Base-by-base conservation (phyloP, 2,797 vertebrate genomes). In the Craterocephalus amniculus region DNA sequence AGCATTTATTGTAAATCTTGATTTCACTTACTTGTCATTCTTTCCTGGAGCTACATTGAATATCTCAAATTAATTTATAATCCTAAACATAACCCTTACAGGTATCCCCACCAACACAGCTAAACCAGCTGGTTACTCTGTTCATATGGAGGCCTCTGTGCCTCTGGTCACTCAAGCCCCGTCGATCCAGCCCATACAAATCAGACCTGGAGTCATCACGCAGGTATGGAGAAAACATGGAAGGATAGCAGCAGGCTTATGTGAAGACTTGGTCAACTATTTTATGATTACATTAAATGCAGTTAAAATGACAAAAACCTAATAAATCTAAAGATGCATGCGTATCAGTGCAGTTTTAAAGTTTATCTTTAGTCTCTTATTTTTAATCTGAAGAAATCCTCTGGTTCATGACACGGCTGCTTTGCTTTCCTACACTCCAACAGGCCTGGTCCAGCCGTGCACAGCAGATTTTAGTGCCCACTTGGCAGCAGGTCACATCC, bases 101-200 rank as follows among this genome's bases (percentile, higher is more conserved):
- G 97, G 97, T 91, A 95, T 99, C 89, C 95, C 96, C 78, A 88
- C 95, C 68, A 96, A 95, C 69, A 95, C 95, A 62, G 94, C 95
- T 40, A 99, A 99, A 89, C 95, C 95, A 60, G 81, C 94, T 64
- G 95, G 94, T 86, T 99, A 96, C 80, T 96, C 98, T 5, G 93
- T 99, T 82, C 93, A 96, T 74, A 96, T 99, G 89, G 98, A 99
- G 76, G 97, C 95, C 14, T 93, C 97, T 38, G 93, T 98, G 72
- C 98, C 97, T 0, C 91, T 99, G 67, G 96, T 97, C 67, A 97
- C 96, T 71, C 98, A 99, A 90, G 96, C 96, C 45, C 95, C 97
- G 0, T 84, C 96, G 68, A 95, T 99, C 63, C 97, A 98, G 82
- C 96, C 97, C 5, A 86, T 99, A 32, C 97, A 99, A 90, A 96